These are phyloP conservation scores for Myopa testacea DNA, from an alignment of 2,888 invertebrate species.

Conservation along the genomic window DNA sequence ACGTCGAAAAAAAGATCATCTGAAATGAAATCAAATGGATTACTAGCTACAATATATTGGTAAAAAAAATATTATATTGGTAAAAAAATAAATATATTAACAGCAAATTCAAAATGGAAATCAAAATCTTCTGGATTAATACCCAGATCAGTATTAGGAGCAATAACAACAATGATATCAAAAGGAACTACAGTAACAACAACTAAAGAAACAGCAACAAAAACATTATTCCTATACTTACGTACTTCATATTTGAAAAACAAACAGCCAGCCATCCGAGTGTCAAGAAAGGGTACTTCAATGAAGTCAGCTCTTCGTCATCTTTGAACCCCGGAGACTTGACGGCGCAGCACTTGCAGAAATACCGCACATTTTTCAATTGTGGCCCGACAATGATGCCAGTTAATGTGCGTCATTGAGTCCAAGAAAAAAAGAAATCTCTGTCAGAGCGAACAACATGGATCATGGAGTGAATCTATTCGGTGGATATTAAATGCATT, in stretches of 20 bases:
- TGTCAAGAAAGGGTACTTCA: neutral
- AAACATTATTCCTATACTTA: neutral
- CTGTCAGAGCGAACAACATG: no score
- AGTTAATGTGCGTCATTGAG: neutral
- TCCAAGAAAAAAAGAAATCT: no score
- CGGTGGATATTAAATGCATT: conserved; percentile 47
- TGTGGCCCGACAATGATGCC: neutral
- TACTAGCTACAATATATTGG: no score
- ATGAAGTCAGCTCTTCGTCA: neutral
- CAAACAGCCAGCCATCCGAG: neutral
- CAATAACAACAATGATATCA: neutral
- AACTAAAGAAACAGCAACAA: neutral
- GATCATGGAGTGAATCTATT: no score
- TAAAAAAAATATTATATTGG: no score
- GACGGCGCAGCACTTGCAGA: conserved; percentile 32
- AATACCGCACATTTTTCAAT: conserved; percentile 22
- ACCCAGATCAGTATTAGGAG: neutral
- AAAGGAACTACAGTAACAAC: neutral
- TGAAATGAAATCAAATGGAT: no score
- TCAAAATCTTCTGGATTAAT: no score
- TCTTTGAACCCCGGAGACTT: conserved; percentile 15
- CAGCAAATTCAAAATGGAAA: no score
- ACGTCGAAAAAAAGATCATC: no score
- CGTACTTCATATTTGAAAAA: no score
- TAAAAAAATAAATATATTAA: no score